A percentile compares a stretch with the other conserved stretches of the same genome.
Conservation (phyloP, 2,113 vertebrate species). For the Corythoichthys haematopterus region DNA sequence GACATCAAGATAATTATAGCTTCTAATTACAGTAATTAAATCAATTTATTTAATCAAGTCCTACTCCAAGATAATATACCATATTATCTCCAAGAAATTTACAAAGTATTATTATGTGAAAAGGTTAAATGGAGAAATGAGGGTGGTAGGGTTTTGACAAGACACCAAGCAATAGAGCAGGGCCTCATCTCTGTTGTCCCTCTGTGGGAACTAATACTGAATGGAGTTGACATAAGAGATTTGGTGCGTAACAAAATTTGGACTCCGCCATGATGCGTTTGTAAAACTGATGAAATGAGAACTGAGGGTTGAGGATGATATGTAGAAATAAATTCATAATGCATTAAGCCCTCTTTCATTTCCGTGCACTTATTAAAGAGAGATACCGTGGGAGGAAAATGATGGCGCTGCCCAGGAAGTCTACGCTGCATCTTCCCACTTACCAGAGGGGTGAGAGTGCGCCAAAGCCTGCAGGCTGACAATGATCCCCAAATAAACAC, state of each 20-base stretch:
- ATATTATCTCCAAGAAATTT: no score
- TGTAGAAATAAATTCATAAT: slow-evolving; percentile 47
- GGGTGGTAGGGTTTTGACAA: not conserved
- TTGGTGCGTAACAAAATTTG: slow-evolving; percentile 16
- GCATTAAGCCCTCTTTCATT: slow-evolving; percentile 52
- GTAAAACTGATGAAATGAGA: slow-evolving; percentile 21
- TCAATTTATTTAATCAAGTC: no score
- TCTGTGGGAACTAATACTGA: not conserved
- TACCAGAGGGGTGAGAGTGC: slow-evolving; percentile 52
- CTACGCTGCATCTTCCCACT: slow-evolving; percentile 60
- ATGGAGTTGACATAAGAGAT: slow-evolving; percentile 17
- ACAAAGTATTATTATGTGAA: no score
- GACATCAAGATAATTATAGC: no score
- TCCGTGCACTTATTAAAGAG: slow-evolving; percentile 59
- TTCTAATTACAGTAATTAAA: no score
- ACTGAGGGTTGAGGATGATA: slow-evolving; percentile 33
- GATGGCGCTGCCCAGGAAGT: slow-evolving; percentile 58
- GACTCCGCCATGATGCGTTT: slow-evolving; percentile 16
- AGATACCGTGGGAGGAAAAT: slow-evolving; percentile 55
- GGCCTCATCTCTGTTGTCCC: not conserved
- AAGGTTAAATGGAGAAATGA: not conserved
- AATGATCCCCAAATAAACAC: slow-evolving; percentile 67
- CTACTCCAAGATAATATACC: no score
- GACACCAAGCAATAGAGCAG: not conserved
- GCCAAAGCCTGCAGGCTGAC: slow-evolving; percentile 63